These are phyloP conservation scores for Sandelia bainsii DNA, from an alignment of 2,797 vertebrate genomes.

Conservation along the genomic window DNA sequence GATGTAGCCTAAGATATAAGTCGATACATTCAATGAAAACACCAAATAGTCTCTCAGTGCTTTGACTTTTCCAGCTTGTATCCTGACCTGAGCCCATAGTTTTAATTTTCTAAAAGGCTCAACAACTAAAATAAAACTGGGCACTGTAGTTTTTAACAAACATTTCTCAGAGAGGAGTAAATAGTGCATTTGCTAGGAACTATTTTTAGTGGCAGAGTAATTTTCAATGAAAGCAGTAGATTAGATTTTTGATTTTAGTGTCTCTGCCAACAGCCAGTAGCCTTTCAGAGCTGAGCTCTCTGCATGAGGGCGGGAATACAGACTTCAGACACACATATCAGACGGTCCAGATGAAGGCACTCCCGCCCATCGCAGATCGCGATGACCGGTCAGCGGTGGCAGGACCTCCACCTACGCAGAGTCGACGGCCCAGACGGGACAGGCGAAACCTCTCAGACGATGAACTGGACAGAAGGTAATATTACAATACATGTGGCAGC, in stretches of 20 bases:
- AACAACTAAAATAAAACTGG: too few relatives aligned
- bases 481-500: not conserved
- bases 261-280: slow-evolving; percentile 83
- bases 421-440: slow-evolving; percentile 64
- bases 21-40: not conserved
- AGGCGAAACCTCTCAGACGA: slow-evolving; percentile 76
- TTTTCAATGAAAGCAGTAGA: not conserved
- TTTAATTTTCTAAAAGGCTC: too few relatives aligned
- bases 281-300: slow-evolving; percentile 95
- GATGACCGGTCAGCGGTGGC: slow-evolving; percentile 80
- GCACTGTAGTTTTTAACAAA: too few relatives aligned
- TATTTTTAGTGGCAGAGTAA: too few relatives aligned
- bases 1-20: too few relatives aligned
- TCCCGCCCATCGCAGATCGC: slow-evolving; percentile 87
- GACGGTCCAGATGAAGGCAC: slow-evolving; percentile 89
- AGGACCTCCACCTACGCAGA: slow-evolving; percentile 48
- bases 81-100: too few relatives aligned
- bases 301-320: slow-evolving; percentile 89
- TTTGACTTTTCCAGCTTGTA: too few relatives aligned
- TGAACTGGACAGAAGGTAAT: slow-evolving; percentile 79
- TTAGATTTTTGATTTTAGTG: slow-evolving; percentile 24
- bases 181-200: too few relatives aligned
- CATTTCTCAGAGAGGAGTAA: too few relatives aligned
- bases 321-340: slow-evolving; percentile 91
- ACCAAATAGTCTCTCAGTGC: too few relatives aligned